Conservation (phyloP, 2,888 invertebrate species). For the Machimus atricapillus region DNA sequence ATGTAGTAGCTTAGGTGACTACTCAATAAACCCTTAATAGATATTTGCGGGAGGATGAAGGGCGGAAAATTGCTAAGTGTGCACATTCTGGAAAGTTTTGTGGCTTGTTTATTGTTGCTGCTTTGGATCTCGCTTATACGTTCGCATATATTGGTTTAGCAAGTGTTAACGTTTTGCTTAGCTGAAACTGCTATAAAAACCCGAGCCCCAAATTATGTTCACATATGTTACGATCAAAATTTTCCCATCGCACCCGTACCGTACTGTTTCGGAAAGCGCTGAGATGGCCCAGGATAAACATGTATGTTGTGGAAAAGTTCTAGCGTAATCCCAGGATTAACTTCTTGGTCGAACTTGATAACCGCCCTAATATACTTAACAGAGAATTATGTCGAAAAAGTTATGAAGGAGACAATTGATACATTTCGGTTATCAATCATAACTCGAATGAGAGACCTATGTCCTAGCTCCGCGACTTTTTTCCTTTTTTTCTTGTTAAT, state of each 20-base stretch:
- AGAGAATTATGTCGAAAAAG: background rate
- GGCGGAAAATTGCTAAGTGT: background rate
- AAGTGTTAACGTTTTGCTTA: background rate
- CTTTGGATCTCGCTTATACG: background rate
- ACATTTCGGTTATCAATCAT: slow-evolving; percentile 27
- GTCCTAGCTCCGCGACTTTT: background rate
- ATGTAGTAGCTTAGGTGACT: background rate
- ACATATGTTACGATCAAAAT: slow-evolving; percentile 1
- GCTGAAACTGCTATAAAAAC: slow-evolving; percentile 4
- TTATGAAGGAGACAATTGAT: slow-evolving; percentile 22
- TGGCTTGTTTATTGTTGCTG: background rate
- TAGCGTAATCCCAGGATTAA: slow-evolving; percentile 7
- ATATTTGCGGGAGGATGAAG: background rate
- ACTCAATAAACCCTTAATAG: background rate
- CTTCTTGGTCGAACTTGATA: slow-evolving; percentile 30
- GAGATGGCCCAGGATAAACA: background rate
- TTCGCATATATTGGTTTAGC: background rate
- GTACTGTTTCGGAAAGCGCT: background rate
- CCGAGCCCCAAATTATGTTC: background rate
- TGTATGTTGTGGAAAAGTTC: slow-evolving; percentile 10
- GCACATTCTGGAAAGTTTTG: slow-evolving; percentile 11
- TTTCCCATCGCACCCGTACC: background rate
- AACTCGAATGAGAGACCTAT: background rate
- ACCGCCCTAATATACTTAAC: background rate
- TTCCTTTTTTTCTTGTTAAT: background rate